A percentile compares a stretch with the other conserved stretches of the same genome.
Conservation (phyloP, 2,888 invertebrate genomes). For the Endomychus coccineus region DNA sequence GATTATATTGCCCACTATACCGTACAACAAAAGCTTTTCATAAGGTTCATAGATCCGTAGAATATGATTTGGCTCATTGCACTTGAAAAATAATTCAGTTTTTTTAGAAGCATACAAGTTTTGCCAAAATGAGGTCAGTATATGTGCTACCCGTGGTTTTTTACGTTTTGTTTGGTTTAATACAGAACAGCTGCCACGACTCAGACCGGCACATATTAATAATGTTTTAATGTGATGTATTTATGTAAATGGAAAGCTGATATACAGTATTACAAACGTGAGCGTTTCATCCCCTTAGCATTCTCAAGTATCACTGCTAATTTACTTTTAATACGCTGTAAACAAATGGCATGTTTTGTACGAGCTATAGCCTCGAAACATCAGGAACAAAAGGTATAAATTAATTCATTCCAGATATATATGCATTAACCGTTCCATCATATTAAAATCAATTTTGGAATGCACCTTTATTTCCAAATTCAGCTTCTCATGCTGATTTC, state of each 20-base stretch:
- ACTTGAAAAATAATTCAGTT: conserved; percentile 39
- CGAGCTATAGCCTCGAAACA: neutral
- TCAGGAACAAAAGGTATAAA: too few species aligned
- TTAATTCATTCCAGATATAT: too few species aligned
- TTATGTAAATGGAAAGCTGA: conserved; percentile 16
- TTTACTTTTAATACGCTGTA: conserved; percentile 14
- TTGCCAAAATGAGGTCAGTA: conserved; percentile 32
- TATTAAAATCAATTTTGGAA: too few species aligned
- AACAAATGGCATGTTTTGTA: conserved; percentile 10
- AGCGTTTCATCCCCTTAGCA: conserved; percentile 8
- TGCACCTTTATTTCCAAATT: too few species aligned
- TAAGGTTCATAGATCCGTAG: conserved; percentile 39
- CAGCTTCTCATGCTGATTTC: too few species aligned
- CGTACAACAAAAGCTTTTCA: conserved; percentile 38
- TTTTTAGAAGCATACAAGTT: conserved; percentile 30
- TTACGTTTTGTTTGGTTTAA: conserved; percentile 19
- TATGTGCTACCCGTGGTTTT: conserved; percentile 29
- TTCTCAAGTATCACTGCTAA: conserved; percentile 12
- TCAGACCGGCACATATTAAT: conserved; percentile 8
- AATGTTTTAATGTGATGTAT: conserved; percentile 13
- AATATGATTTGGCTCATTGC: conserved; percentile 45
- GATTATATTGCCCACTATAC: conserved; percentile 36
- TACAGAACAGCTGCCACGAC: conserved; percentile 11
- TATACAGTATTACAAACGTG: conserved; percentile 5
- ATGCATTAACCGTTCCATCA: too few species aligned